Base-by-base conservation (phyloP, 2,888 invertebrate species). In the Heliconius ethilla region DNA sequence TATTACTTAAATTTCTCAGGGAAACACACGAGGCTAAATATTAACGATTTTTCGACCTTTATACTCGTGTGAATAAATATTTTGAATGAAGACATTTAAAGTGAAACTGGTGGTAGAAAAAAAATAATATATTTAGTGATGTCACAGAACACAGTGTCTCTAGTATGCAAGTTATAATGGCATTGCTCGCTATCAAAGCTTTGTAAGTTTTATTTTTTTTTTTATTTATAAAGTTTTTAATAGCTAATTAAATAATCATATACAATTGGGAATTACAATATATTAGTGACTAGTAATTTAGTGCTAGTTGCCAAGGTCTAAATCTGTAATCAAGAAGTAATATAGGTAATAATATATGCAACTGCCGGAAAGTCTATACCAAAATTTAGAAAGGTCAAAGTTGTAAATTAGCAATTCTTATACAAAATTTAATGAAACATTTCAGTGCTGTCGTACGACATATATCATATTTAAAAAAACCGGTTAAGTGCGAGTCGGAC, bases 101-200 rank as follows among this genome's bases (percentile, higher is more conserved):
- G 45, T 18, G 22, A 69, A 18, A 29, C 29, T 22, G 27, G 70
- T 70, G 45, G 6, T 15, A 45, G 45, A 10, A 18, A 70, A 27
- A 51, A n/a, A 55, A 3, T 1, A 9, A 13, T 15, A 15, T 11
- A 45, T 45, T 45, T 13, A 9, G 59, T 59, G 59, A 59, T 59
- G n/a, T 10, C 59, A 59, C 22, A n/a, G 13, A 55, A 73, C 4
- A 13, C 25, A 29, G 7, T n/a, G 25, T 15, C 37, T 15, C 33
- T 15, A 59, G 29, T n/a, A 73, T 73, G 73, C 33, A 37, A n/a
- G n/a, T 62, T 18, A 59, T 73, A 7, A 59, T 62, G n/a, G 73
- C 25, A 62, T 15, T 73, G 37, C 9, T 33, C 13, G 15, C 33
- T 37, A 15, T 72, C 18, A 72, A 72, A 59, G 5, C 59, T 22